Evolutionary conservation across 2,888 invertebrate species (phyloP).

Genomic region (Ectropis crepuscularia): DNA sequence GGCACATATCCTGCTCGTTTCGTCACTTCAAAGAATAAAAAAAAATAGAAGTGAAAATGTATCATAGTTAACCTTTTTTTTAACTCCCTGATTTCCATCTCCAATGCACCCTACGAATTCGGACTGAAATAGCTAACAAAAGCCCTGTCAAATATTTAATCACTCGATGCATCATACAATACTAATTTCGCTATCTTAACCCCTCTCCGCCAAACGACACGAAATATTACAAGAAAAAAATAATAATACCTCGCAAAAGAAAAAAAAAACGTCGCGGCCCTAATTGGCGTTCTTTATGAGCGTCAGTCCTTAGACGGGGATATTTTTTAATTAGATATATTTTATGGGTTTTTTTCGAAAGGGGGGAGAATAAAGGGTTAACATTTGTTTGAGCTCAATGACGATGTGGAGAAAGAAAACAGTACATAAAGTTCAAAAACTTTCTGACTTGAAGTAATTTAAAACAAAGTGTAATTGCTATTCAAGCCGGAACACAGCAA

Average conservation of each 20-base stretch:
- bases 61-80: background rate
- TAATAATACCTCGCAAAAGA: constrained; percentile 59
- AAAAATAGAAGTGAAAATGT: background rate
- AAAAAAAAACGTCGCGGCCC: constrained; percentile 76
- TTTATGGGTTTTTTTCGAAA: constrained; percentile 84
- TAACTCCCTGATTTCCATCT: constrained; percentile 14
- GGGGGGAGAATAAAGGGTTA: constrained; percentile 82
- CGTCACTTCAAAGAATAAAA: background rate
- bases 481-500: background rate
- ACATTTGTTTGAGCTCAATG: constrained; percentile 80
- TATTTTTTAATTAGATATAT: constrained; percentile 86
- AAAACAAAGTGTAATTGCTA: background rate
- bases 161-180: constrained; percentile 84
- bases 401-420: constrained; percentile 27
- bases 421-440: background rate
- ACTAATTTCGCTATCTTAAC: constrained; percentile 85
- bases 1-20: no score
- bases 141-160: constrained; percentile 74
- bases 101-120: constrained; percentile 45
- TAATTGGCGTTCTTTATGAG: constrained; percentile 86
- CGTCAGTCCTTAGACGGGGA: constrained; percentile 83
- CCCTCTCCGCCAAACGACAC: constrained; percentile 80
- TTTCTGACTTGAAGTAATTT: background rate
- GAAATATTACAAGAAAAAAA: constrained; percentile 75
- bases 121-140: constrained; percentile 51